A percentile compares a stretch with the other conserved stretches of the same genome.
Evolutionary conservation across 2,797 vertebrate genomes (phyloP).

Genomic region (Zalophus californianus): DNA sequence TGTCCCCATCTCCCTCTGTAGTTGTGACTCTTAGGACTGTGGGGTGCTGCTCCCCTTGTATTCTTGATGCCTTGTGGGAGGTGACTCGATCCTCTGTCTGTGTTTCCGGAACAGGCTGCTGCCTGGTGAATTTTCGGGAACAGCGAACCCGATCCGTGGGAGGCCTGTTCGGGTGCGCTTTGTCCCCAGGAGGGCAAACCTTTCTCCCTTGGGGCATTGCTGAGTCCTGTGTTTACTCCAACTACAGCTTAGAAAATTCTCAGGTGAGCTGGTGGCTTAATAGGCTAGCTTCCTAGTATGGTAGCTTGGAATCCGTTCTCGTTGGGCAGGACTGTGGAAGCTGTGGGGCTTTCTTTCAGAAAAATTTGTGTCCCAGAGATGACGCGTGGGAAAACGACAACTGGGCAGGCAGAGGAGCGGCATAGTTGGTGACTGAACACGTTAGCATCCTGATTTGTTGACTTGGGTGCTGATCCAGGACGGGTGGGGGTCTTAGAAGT

Average conservation of each 20-base stretch:
- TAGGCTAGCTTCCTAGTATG: neutral
- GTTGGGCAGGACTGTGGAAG: neutral
- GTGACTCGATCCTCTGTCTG: neutral
- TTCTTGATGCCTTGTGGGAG: neutral
- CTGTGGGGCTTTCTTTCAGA: neutral
- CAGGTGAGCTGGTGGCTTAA: neutral
- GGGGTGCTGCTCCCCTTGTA: neutral
- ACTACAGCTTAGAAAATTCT: neutral
- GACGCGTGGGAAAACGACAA: neutral
- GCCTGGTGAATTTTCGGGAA: neutral
- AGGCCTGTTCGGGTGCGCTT: neutral
- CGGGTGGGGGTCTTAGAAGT: neutral
- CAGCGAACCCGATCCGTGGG: neutral
- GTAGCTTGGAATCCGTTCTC: neutral
- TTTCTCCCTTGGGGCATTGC: neutral
- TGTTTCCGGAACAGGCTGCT: neutral
- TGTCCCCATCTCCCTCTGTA: neutral
- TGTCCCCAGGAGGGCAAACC: neutral
- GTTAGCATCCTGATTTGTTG: neutral
- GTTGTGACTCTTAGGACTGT: neutral
- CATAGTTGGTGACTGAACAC: neutral
- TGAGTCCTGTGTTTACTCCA: neutral
- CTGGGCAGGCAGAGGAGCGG: neutral
- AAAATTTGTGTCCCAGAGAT: neutral
- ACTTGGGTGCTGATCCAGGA: neutral